These are phyloP conservation scores for Physella acuta DNA, from an alignment of 1,140 invertebrate species.

Conservation along the genomic window DNA sequence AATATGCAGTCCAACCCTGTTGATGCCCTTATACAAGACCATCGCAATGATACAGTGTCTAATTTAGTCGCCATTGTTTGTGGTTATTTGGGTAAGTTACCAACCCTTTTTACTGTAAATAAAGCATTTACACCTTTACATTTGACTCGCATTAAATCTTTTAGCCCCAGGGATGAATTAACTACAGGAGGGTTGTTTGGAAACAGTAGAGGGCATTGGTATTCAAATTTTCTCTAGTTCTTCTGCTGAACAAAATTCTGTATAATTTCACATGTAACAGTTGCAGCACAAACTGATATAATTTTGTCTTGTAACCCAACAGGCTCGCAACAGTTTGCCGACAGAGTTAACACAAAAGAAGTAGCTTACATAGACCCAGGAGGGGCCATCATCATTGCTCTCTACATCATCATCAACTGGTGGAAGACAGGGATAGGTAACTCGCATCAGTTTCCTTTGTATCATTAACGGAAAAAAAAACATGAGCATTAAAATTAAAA, in stretches of 20 bases:
- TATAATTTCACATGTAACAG: no score
- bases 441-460: constrained; percentile 1
- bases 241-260: no score
- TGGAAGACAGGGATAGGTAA: constrained; percentile 47
- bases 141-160: no score
- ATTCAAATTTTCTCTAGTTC: no score
- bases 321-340: constrained; percentile 39
- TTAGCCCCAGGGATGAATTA: no score
- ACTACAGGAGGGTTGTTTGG: no score
- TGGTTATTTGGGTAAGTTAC: constrained; percentile 51
- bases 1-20: constrained; percentile 28
- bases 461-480: background rate
- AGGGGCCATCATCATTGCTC: constrained; percentile 58
- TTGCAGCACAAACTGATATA: no score
- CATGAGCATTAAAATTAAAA: no score
- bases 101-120: no score
- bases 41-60: constrained; percentile 62
- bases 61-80: constrained; percentile 56
- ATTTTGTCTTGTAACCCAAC: no score
- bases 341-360: constrained; percentile 10
- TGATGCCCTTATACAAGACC: constrained; percentile 57
- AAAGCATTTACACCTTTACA: no score
- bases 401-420: constrained; percentile 56
- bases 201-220: no score
- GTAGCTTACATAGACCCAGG: constrained; percentile 57